A percentile compares a stretch with the other conserved stretches of the same genome.
Conservation (phyloP, 1,140 invertebrate species). For the Leptopilina boulardi region DNA sequence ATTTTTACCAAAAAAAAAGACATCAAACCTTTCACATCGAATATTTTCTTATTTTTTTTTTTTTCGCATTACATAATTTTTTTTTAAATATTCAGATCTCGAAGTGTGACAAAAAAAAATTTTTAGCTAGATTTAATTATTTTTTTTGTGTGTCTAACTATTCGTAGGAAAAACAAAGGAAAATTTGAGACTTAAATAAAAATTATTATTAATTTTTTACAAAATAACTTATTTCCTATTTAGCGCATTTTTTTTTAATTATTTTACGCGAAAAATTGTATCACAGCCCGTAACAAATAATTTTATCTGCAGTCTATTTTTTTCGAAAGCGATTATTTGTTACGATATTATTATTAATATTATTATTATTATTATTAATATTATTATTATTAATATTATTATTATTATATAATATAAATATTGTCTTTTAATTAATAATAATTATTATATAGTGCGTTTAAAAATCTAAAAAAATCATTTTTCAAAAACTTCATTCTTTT, state of each 20-base stretch:
- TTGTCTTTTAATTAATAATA: conserved; percentile 43
- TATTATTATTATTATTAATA: not conserved
- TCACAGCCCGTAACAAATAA: conserved; percentile 51
- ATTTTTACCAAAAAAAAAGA: not conserved
- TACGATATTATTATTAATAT: conserved; percentile 9
- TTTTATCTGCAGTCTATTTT: conserved; percentile 37
- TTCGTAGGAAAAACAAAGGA: not conserved
- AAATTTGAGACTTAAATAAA: conserved; percentile 1
- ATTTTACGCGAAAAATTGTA: conserved; percentile 46
- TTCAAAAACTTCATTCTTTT: too few species aligned
- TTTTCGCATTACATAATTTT: not conserved
- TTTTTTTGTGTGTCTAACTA: conserved; percentile 7
- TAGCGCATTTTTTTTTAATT: conserved; percentile 40
- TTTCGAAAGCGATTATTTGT: conserved; percentile 45
- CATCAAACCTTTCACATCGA: not conserved
- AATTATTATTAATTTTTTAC: conserved; percentile 9
- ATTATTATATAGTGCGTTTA: conserved; percentile 41
- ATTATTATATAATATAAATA: conserved; percentile 50
- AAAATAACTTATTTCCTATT: conserved; percentile 27
- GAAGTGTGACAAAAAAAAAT: too few species aligned
- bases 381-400: too few species aligned
- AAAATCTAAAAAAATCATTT: not conserved
- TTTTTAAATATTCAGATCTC: not conserved
- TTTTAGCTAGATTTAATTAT: not conserved
- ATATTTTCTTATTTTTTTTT: not conserved